Evolutionary conservation across 2,797 vertebrate species (phyloP).

Genomic region (Centropyge bicolor): DNA sequence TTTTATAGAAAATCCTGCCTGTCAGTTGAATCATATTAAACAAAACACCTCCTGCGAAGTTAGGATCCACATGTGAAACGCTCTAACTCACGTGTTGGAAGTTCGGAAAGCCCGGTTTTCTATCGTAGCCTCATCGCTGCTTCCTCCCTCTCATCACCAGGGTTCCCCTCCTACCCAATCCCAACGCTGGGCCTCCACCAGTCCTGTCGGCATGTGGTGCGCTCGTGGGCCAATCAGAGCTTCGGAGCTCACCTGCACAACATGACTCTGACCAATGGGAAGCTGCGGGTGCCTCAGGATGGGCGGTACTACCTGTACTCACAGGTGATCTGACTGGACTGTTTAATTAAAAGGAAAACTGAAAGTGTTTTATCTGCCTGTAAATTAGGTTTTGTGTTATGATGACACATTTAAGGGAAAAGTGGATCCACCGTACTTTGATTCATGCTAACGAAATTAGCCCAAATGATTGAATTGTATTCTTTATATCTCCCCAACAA

Average conservation of each 20-base stretch:
- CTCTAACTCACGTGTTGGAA: too few species aligned
- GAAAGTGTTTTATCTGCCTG: neutral
- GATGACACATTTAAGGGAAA: neutral
- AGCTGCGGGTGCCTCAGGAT: slow-evolving; percentile 87
- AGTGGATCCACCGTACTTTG: neutral
- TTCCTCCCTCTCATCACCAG: slow-evolving; percentile 15
- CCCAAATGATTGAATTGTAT: neutral
- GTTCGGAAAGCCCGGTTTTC: too few species aligned
- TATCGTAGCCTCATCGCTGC: too few species aligned
- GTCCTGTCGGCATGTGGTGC: slow-evolving; percentile 90
- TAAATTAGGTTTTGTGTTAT: neutral
- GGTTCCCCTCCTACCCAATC: slow-evolving; percentile 58
- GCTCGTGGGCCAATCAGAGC: slow-evolving; percentile 88
- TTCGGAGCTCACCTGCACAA: slow-evolving; percentile 91
- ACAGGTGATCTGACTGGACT: slow-evolving; percentile 72
- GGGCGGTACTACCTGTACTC: slow-evolving; percentile 94
- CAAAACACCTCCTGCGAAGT: neutral
- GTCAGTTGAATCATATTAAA: neutral
- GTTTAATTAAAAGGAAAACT: too few species aligned
- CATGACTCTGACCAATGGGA: slow-evolving; percentile 88
- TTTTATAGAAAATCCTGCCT: neutral
- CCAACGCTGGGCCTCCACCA: slow-evolving; percentile 85
- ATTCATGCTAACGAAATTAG: neutral
- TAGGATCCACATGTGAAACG: neutral
- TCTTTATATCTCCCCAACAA: neutral